Evolutionary conservation across 2,888 invertebrate species (phyloP).

Genomic region (Drosophila multiciliata): DNA sequence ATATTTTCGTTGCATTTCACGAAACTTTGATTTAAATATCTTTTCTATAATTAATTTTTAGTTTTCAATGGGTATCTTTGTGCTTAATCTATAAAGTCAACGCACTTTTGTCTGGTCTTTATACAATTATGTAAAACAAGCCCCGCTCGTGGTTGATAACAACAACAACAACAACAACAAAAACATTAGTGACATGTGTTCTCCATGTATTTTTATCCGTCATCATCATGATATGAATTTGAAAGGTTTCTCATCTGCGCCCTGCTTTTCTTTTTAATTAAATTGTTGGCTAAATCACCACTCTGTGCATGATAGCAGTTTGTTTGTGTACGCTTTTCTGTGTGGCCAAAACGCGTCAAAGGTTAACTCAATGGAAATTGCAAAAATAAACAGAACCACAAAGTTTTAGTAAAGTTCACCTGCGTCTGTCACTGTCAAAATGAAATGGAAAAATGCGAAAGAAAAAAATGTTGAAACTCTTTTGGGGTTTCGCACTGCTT

Average conservation of each 20-base stretch:
- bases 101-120: conserved; percentile 20
- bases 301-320: conserved; percentile 13
- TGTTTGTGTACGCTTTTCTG: conserved; percentile 1
- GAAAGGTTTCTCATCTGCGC: conserved; percentile 7
- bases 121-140: conserved; percentile 33
- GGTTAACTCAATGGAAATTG: conserved; percentile 40
- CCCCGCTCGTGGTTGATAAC: conserved; percentile 17
- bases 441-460: neutral
- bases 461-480: neutral
- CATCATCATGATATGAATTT: conserved; percentile 37
- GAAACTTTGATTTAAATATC: neutral
- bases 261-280: conserved; percentile 53
- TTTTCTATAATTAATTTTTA: neutral
- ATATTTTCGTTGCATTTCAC: neutral
- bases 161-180: conserved; percentile 3
- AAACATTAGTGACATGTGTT: conserved; percentile 38
- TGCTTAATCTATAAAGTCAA: neutral
- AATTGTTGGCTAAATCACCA: conserved; percentile 48
- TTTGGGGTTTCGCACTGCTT: conserved; percentile 15
- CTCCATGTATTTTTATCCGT: conserved; percentile 36
- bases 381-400: conserved; percentile 26
- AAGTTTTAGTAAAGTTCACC: conserved; percentile 23
- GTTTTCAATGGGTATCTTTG: neutral
- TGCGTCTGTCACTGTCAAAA: conserved; percentile 38
- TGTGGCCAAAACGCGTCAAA: conserved; percentile 23